These are phyloP conservation scores for Diplodus sargus DNA, from an alignment of 2,797 vertebrate genomes.

Conservation along the genomic window DNA sequence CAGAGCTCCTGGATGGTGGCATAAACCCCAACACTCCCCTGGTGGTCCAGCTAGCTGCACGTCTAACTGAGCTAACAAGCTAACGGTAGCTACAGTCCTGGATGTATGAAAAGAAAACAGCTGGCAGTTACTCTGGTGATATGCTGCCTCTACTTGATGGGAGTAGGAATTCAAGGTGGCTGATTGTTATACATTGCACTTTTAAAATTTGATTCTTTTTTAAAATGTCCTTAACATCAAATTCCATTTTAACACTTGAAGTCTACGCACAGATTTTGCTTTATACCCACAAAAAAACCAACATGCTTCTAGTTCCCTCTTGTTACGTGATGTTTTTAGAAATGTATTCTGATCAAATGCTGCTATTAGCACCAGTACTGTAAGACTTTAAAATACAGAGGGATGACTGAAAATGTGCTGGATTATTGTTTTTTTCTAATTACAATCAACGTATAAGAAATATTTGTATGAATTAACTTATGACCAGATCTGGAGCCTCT, in stretches of 20 bases:
- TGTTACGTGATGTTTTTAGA: conserved; percentile 32
- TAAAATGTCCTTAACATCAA: not conserved
- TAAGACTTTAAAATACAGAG: conserved; percentile 28
- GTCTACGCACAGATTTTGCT: conserved; percentile 5
- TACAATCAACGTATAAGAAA: conserved; percentile 8
- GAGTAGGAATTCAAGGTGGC: too few species aligned
- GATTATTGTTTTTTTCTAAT: conserved; percentile 35
- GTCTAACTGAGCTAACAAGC: too few species aligned
- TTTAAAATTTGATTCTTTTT: too few species aligned
- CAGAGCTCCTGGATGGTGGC: too few species aligned
- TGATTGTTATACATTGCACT: too few species aligned
- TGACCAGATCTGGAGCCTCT: conserved; percentile 6
- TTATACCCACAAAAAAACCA: not conserved
- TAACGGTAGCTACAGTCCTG: too few species aligned
- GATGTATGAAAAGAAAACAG: too few species aligned
- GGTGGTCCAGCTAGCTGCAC: too few species aligned
- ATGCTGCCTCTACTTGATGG: too few species aligned
- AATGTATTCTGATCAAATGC: conserved; percentile 55
- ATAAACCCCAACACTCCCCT: too few species aligned
- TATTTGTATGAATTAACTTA: conserved; percentile 11
- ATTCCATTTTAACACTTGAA: conserved; percentile 15
- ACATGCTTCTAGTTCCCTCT: conserved; percentile 6
- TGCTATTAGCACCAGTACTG: conserved; percentile 63
- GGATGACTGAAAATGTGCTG: conserved; percentile 27
- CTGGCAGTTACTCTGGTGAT: too few species aligned